phyloP scores from a whole-genome alignment of 1,140 invertebrate genomes.

The Diachasmimorpha longicaudata region DNA sequence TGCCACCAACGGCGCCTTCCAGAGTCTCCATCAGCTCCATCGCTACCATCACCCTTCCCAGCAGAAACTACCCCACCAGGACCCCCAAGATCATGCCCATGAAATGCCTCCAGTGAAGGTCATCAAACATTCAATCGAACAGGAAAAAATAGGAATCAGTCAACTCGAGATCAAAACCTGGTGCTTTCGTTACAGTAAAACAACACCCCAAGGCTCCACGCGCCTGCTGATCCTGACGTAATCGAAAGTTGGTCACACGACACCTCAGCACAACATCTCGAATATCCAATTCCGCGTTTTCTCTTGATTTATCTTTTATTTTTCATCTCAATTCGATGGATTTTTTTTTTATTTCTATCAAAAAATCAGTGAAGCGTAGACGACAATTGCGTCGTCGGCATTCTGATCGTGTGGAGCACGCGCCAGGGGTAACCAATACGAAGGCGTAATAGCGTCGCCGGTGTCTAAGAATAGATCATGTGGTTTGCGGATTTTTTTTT shows the following conservation, averaged over 20 bases:
- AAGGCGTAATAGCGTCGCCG: slow-evolving; percentile 31
- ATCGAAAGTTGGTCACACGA: slow-evolving; percentile 12
- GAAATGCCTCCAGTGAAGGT: not conserved
- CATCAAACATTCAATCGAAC: not conserved
- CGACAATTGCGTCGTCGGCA: slow-evolving; percentile 22
- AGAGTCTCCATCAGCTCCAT: not conserved
- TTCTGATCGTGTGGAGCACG: slow-evolving; percentile 8
- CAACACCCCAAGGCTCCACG: slow-evolving; percentile 20
- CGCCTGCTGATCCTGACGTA: not conserved
- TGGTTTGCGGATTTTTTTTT: slow-evolving; percentile 20
- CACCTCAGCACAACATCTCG: not conserved
- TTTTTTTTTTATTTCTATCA: not conserved
- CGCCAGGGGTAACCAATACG: slow-evolving; percentile 14
- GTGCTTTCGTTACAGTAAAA: slow-evolving; percentile 18
- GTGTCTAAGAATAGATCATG: slow-evolving; percentile 2
- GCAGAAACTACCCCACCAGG: slow-evolving; percentile 13
- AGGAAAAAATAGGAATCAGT: not conserved
- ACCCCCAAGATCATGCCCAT: not conserved
- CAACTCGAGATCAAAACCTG: not conserved
- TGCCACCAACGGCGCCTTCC: slow-evolving; percentile 28
- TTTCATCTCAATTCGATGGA: not conserved
- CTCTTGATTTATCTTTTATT: not conserved
- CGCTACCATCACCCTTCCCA: not conserved
- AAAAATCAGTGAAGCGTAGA: slow-evolving; percentile 10
- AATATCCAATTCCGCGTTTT: slow-evolving; percentile 16